A percentile compares a stretch with the other conserved stretches of the same genome.
phyloP scores from a whole-genome alignment of 2,113 vertebrate genomes.

The Cottus gobio region DNA sequence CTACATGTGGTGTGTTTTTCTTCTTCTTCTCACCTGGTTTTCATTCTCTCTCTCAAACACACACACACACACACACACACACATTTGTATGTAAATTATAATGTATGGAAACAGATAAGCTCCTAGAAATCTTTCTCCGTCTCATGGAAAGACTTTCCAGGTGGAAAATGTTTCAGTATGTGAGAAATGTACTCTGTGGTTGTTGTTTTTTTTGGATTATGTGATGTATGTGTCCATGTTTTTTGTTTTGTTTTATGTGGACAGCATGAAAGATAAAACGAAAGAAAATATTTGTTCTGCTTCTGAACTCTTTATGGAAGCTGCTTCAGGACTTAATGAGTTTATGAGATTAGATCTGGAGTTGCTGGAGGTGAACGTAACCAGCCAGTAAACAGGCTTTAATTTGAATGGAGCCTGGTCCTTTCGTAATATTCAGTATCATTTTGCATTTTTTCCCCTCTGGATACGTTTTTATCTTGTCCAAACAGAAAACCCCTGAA shows the following conservation, averaged over 20 bases:
- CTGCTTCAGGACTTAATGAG: neutral
- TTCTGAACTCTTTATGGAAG: neutral
- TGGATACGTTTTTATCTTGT: neutral
- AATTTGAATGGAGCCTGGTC: neutral
- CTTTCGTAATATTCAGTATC: neutral
- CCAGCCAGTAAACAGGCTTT: neutral
- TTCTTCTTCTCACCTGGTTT: constrained; percentile 23
- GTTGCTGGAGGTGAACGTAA: neutral
- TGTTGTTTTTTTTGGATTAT: neutral
- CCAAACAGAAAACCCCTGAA: neutral
- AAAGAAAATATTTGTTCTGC: constrained; percentile 7
- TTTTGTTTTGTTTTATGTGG: neutral
- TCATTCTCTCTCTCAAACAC: neutral
- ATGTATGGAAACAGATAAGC: neutral
- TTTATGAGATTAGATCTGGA: neutral
- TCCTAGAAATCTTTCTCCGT: neutral
- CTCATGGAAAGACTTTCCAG: neutral
- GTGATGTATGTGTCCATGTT: neutral
- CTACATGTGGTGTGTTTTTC: neutral
- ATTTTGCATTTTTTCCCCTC: neutral
- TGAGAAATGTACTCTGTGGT: neutral
- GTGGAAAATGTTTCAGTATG: neutral
- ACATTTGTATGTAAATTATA: neutral
- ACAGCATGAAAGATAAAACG: neutral
- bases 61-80: neutral